These are phyloP conservation scores for Drosophila saltans DNA, from an alignment of 1,140 invertebrate species.

Conservation along the genomic window DNA sequence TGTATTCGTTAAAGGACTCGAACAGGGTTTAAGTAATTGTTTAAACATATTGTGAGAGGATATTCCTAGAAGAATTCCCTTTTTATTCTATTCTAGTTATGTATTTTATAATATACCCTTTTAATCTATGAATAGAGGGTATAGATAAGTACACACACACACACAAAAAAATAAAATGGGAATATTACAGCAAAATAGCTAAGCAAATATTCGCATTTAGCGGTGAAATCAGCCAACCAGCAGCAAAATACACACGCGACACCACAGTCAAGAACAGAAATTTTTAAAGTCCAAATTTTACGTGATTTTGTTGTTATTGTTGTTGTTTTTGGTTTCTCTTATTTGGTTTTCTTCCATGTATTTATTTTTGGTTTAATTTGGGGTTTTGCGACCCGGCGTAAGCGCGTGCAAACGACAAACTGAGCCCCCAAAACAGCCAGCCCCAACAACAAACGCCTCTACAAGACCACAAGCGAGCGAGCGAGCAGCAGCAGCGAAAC, in stretches of 20 bases:
- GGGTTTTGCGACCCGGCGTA: constrained; percentile 62
- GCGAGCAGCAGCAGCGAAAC: neutral
- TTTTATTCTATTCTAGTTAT: too few species aligned
- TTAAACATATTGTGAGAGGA: too few species aligned
- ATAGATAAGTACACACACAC: constrained; percentile 10
- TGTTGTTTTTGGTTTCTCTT: constrained; percentile 14
- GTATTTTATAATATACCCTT: neutral
- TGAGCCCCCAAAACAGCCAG: constrained; percentile 71
- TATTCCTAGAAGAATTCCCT: too few species aligned
- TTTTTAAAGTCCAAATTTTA: constrained; percentile 9
- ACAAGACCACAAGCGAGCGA: neutral
- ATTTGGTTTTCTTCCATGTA: constrained; percentile 10
- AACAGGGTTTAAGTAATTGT: too few species aligned
- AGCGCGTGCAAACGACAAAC: constrained; percentile 76
- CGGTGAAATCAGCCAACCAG: constrained; percentile 72
- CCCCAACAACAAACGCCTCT: constrained; percentile 24
- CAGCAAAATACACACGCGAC: constrained; percentile 24
- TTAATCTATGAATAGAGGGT: neutral
- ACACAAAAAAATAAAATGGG: constrained; percentile 20
- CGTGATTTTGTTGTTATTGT: neutral
- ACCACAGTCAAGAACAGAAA: constrained; percentile 21
- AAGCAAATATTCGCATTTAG: constrained; percentile 56
- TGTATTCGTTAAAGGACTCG: too few species aligned
- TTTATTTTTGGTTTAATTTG: constrained; percentile 28
- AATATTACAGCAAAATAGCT: constrained; percentile 33